Percentiles rank a stretch among this genome's conserved stretches.
Conservation (phyloP, 2,113 vertebrate genomes). For the Bos indicus region DNA sequence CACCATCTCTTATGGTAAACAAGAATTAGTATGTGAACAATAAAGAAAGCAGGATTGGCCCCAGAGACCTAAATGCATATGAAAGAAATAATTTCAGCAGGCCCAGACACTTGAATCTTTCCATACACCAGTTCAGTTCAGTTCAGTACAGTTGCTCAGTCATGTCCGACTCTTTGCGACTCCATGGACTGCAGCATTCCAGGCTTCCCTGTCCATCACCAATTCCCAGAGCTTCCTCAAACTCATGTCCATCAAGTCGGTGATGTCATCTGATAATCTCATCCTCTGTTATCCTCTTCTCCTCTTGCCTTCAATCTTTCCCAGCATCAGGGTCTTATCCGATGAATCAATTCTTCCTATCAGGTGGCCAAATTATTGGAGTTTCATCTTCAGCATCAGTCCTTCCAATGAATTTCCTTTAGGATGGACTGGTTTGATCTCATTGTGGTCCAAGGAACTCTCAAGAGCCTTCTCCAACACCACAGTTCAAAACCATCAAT, state of each 20-base stretch:
- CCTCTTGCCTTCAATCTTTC: neutral
- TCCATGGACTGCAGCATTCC: neutral
- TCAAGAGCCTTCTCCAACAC: neutral
- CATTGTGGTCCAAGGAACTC: neutral
- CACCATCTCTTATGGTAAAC: neutral
- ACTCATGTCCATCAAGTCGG: neutral
- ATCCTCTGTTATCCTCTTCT: neutral
- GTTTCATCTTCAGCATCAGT: neutral
- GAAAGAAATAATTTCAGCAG: neutral
- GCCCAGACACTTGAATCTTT: neutral
- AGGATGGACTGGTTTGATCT: neutral
- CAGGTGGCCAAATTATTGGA: neutral
- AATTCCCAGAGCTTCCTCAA: neutral
- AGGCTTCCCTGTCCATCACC: neutral
- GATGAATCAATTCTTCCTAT: neutral
- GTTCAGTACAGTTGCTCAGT: neutral
- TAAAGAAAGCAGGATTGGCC: neutral
- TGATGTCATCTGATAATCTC: neutral
- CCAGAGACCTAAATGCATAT: neutral
- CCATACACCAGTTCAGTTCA: neutral
- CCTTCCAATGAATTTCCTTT: neutral
- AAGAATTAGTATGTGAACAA: neutral
- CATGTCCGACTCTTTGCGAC: rapidly evolving
- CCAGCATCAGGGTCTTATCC: neutral
- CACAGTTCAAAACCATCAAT: neutral